Evolutionary conservation across 2,888 invertebrate genomes (phyloP).

Genomic region (Linnaemya vulpina): DNA sequence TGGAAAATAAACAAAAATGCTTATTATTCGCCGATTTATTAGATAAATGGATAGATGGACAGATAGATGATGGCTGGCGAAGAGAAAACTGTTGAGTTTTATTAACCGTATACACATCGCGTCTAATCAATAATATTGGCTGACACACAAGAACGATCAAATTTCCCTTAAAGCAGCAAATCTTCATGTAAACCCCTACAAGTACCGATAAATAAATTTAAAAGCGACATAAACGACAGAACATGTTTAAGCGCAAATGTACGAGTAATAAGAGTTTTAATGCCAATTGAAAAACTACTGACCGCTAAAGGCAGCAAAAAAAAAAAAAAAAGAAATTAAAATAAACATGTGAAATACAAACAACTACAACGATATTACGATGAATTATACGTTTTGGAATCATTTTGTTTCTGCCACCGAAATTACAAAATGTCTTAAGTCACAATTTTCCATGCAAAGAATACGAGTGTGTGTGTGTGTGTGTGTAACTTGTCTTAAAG

Average conservation of each 20-base stretch:
- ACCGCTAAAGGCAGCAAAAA: conserved; percentile 66
- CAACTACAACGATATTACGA: conserved; percentile 1
- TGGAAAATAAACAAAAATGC: conserved; percentile 4
- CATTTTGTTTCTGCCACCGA: neutral
- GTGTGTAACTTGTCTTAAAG: too few relatives aligned
- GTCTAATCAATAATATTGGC: conserved; percentile 64
- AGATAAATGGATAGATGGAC: conserved; percentile 6
- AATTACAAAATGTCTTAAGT: conserved; percentile 27
- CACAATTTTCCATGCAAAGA: neutral
- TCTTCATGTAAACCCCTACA: conserved; percentile 72
- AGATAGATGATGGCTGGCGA: neutral
- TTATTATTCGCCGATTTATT: neutral
- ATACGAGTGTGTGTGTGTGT: too few relatives aligned
- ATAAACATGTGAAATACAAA: neutral
- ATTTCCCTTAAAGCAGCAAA: conserved; percentile 67
- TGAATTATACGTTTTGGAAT: conserved; percentile 37
- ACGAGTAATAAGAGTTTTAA: conserved; percentile 66
- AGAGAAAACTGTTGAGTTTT: conserved; percentile 47
- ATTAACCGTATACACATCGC: conserved; percentile 66
- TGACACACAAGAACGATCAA: conserved; percentile 52
- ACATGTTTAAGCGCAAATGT: conserved; percentile 66
- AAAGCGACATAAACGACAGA: conserved; percentile 39
- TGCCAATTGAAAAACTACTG: conserved; percentile 71
- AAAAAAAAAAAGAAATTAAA: neutral
- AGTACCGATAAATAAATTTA: conserved; percentile 62